Percentiles rank a stretch among this genome's conserved stretches.
phyloP scores from a whole-genome alignment of 2,113 vertebrate species.

The Rhinolophus ferrumequinum region DNA sequence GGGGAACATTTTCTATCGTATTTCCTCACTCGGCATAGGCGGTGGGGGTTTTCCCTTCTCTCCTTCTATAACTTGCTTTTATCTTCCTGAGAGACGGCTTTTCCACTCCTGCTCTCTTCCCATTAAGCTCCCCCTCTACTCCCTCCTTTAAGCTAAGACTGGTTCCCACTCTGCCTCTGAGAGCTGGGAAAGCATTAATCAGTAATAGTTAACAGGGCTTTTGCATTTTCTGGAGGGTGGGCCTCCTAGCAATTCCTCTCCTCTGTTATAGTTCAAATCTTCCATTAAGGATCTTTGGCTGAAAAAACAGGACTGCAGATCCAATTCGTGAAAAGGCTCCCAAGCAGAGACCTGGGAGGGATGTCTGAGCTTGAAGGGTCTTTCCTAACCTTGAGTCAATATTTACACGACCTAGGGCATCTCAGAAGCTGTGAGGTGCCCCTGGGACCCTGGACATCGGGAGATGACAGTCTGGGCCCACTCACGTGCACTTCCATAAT shows the following conservation, averaged over 20 bases:
- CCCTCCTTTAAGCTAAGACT: neutral
- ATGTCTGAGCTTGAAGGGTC: neutral
- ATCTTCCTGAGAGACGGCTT: too few species aligned
- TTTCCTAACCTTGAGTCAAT: neutral
- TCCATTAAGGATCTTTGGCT: neutral
- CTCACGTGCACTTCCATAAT: neutral
- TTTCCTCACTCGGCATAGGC: neutral
- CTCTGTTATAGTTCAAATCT: neutral
- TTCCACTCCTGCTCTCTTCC: neutral
- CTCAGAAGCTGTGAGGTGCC: too few species aligned
- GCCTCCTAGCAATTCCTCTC: neutral
- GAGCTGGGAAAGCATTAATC: neutral
- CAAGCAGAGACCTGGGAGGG: neutral
- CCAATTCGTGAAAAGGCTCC: neutral
- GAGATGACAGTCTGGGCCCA: neutral
- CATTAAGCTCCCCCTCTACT: neutral
- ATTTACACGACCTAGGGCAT: neutral
- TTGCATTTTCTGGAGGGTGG: neutral
- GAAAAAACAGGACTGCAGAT: neutral
- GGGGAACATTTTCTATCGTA: constrained; percentile 36
- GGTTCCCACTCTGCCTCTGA: neutral
- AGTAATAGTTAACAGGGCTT: too few species aligned
- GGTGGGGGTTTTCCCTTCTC: neutral
- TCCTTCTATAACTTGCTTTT: neutral
- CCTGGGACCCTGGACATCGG: neutral